Evolutionary conservation across 2,888 invertebrate genomes (phyloP).

Genomic region (Allygus modestus): DNA sequence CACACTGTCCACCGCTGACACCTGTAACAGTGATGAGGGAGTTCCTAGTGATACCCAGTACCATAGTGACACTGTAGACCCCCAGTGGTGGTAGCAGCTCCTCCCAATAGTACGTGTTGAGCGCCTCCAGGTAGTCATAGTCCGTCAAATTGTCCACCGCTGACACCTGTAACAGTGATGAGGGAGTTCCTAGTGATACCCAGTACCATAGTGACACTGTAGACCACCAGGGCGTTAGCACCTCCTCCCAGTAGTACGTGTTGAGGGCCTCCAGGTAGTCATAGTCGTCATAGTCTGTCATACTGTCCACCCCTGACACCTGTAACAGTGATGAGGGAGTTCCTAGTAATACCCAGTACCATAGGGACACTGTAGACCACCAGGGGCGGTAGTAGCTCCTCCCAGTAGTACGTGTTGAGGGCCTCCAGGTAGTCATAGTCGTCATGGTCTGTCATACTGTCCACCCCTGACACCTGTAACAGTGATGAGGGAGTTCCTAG

Average conservation of each 20-base stretch:
- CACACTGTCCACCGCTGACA: background rate
- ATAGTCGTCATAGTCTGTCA: slow-evolving; percentile 6
- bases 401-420: slow-evolving; percentile 76
- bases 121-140: slow-evolving; percentile 33
- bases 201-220: background rate
- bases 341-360: slow-evolving; percentile 76
- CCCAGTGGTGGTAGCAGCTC: slow-evolving; percentile 19
- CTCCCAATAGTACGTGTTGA: slow-evolving; percentile 28
- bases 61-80: no score
- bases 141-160: background rate
- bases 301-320: background rate
- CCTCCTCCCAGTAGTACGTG: slow-evolving; percentile 22
- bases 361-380: no score
- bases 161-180: slow-evolving; percentile 2
- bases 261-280: slow-evolving; percentile 28
- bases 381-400: slow-evolving; percentile 79
- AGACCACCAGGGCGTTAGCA: background rate
- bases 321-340: background rate
- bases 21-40: slow-evolving; percentile 74
- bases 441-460: slow-evolving; percentile 76
- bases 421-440: slow-evolving; percentile 77
- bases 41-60: slow-evolving; percentile 69
- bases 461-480: slow-evolving; percentile 78
- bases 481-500: no score
- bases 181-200: background rate